Percentiles rank a stretch among this genome's conserved stretches.
These are phyloP conservation scores for Taphrorychus bicolor DNA, from an alignment of 2,888 invertebrate species.

Conservation along the genomic window DNA sequence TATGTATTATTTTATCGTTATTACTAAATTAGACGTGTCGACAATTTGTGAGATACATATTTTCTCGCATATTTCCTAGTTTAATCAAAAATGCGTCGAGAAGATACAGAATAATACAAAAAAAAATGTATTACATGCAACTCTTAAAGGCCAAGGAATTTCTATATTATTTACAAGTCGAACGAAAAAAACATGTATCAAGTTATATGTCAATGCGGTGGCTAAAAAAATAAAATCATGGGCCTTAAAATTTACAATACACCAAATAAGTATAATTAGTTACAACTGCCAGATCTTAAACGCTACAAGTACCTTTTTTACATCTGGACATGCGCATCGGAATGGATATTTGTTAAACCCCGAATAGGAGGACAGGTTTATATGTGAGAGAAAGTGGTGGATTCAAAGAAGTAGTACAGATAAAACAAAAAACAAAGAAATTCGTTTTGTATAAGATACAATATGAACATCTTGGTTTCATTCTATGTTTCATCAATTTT, in stretches of 20 bases:
- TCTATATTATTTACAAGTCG: background rate
- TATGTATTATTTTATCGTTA: conserved; percentile 5
- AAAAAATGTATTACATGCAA: too few species aligned
- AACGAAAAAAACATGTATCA: background rate
- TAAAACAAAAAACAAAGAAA: too few species aligned
- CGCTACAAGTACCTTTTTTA: too few species aligned
- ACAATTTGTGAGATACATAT: conserved; percentile 30
- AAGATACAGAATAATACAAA: too few species aligned
- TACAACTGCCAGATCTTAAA: background rate
- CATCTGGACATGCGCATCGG: too few species aligned
- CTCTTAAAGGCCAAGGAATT: background rate
- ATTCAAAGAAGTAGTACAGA: too few species aligned
- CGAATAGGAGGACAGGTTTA: too few species aligned
- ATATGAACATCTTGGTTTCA: too few species aligned
- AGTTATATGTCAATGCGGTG: background rate
- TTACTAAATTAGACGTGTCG: conserved; percentile 13
- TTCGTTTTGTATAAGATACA: too few species aligned
- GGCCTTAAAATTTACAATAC: background rate
- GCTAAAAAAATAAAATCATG: background rate
- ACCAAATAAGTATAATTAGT: background rate
- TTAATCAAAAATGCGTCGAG: background rate
- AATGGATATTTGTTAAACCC: too few species aligned
- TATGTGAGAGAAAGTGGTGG: too few species aligned
- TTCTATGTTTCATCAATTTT: too few species aligned
- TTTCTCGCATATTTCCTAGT: conserved; percentile 7